Evolutionary conservation across 2,113 vertebrate genomes (phyloP).

Genomic region (Planiliza haematocheilus): DNA sequence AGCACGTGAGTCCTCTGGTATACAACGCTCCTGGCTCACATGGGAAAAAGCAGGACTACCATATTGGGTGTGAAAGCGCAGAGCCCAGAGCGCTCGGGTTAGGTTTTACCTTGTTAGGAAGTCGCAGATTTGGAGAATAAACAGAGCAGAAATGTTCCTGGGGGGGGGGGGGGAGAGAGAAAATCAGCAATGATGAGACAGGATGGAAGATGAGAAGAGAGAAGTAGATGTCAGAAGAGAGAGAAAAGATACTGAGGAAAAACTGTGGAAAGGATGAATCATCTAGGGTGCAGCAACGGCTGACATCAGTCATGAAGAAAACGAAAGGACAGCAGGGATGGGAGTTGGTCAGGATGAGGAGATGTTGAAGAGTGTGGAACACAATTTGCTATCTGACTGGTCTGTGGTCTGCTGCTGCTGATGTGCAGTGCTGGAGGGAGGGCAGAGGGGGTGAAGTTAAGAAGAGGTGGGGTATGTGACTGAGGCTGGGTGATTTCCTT

Average conservation of each 20-base stretch:
- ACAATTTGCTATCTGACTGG: conserved; percentile 71
- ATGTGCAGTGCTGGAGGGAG: conserved; percentile 15
- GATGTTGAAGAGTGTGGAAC: conserved; percentile 39
- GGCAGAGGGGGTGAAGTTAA: background rate
- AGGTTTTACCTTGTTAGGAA: conserved; percentile 86
- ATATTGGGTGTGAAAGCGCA: conserved; percentile 83
- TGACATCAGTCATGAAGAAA: conserved; percentile 16
- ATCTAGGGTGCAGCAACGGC: conserved; percentile 14
- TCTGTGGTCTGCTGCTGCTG: too few species aligned
- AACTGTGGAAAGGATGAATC: conserved; percentile 28
- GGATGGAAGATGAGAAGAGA: conserved; percentile 18
- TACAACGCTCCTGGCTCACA: conserved; percentile 56
- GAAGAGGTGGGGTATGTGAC: background rate
- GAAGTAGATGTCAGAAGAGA: conserved; percentile 22
- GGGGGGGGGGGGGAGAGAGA: conserved; percentile 12
- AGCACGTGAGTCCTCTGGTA: conserved; percentile 56
- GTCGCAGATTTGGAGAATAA: conserved; percentile 73
- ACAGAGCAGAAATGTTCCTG: conserved; percentile 65
- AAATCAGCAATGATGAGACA: conserved; percentile 2
- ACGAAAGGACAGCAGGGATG: conserved; percentile 9
- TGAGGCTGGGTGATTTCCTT: conserved; percentile 69
- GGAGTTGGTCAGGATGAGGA: conserved; percentile 10
- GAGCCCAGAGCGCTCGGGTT: conserved; percentile 32
- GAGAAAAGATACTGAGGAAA: conserved; percentile 9
- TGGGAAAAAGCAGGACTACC: conserved; percentile 75